A percentile compares a stretch with the other conserved stretches of the same genome.
These are phyloP conservation scores for Dromas ardeola DNA, from an alignment of 2,113 vertebrate genomes.

Conservation along the genomic window DNA sequence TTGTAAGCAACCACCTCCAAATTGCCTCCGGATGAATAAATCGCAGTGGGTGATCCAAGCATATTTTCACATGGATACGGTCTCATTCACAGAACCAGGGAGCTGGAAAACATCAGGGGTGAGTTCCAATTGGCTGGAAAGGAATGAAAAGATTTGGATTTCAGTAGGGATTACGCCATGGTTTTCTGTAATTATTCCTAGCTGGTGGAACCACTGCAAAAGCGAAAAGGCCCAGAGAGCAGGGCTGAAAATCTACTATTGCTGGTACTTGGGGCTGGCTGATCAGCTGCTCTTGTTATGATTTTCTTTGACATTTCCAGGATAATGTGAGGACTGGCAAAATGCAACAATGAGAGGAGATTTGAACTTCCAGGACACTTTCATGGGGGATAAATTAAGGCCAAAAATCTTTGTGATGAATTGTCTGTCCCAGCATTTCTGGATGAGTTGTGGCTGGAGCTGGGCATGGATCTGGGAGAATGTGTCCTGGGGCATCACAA, in stretches of 20 bases:
- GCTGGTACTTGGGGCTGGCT: not conserved
- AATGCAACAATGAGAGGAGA: not conserved
- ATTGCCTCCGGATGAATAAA: conserved; percentile 76
- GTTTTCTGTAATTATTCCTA: conserved; percentile 60
- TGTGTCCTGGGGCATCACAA: not conserved
- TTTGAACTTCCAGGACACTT: not conserved
- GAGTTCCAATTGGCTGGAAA: conserved; percentile 68
- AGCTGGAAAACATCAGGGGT: conserved; percentile 59
- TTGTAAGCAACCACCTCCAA: conserved; percentile 73
- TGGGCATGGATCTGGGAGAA: not conserved
- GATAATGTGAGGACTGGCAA: not conserved
- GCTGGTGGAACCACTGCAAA: conserved; percentile 29
- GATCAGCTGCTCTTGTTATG: not conserved
- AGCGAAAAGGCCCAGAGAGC: not conserved
- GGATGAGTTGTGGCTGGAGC: not conserved
- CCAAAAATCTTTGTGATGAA: not conserved
- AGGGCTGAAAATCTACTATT: not conserved
- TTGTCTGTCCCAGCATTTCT: not conserved
- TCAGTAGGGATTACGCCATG: conserved; percentile 53
- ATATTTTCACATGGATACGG: conserved; percentile 71
- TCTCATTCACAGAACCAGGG: conserved; percentile 69
- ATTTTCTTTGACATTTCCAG: not conserved
- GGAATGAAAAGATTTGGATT: conserved; percentile 68
- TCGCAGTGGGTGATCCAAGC: conserved; percentile 73
- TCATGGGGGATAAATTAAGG: not conserved